A percentile compares a stretch with the other conserved stretches of the same genome.
Conservation (phyloP, 2,113 vertebrate genomes). For the Oriolus oriolus region DNA sequence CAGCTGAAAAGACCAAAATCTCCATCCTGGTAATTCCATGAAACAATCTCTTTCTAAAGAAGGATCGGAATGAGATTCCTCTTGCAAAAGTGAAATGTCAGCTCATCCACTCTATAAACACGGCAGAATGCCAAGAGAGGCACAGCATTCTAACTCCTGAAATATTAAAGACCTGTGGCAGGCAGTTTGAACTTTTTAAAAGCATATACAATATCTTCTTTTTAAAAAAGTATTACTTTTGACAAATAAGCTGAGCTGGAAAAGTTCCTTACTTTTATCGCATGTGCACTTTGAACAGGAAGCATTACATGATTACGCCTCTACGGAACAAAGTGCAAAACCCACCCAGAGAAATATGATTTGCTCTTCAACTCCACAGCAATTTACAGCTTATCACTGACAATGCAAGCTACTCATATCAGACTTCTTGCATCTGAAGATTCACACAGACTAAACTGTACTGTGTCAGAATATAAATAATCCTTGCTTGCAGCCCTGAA, state of each 20-base stretch:
- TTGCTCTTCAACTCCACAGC: background rate
- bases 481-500: background rate
- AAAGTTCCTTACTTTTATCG: background rate
- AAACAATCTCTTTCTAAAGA: conserved; percentile 57
- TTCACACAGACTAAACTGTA: background rate
- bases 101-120: conserved; percentile 22
- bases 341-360: background rate
- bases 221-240: background rate
- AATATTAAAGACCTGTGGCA: background rate
- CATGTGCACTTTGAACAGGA: background rate
- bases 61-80: conserved; percentile 62
- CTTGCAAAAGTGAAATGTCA: conserved; percentile 32
- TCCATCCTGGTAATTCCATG: conserved; percentile 26
- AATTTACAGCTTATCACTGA: conserved; percentile 1
- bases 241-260: background rate
- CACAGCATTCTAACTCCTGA: background rate
- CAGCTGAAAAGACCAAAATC: conserved; percentile 45
- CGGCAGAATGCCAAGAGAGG: conserved; percentile 9
- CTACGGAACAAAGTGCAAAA: background rate
- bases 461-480: conserved; percentile 27
- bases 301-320: fast-evolving
- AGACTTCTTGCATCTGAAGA: background rate
- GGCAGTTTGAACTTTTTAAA: background rate
- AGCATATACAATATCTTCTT: background rate
- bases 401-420: background rate